Conservation (phyloP, 2,797 vertebrate genomes). For the Anniella stebbinsi region DNA sequence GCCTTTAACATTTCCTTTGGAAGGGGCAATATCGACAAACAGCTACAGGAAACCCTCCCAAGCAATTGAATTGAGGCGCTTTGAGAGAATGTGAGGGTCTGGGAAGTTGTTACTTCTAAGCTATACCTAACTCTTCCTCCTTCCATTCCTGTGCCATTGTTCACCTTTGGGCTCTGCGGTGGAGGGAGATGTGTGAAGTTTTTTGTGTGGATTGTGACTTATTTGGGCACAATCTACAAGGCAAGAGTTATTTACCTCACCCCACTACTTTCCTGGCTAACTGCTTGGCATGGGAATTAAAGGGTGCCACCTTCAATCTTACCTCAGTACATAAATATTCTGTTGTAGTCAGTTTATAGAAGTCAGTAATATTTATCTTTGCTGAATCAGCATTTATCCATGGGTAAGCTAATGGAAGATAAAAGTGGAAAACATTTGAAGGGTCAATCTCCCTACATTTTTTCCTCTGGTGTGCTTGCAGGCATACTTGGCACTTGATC, state of each 20-base stretch:
- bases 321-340: not conserved
- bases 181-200: not conserved
- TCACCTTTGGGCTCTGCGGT: not conserved
- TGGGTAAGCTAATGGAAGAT: not conserved
- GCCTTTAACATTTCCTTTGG: slow-evolving; percentile 16
- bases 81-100: not conserved
- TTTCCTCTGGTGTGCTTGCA: not conserved
- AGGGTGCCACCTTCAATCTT: not conserved
- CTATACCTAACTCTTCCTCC: not conserved
- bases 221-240: not conserved
- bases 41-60: not conserved
- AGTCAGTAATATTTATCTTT: not conserved
- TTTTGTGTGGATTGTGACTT: not conserved
- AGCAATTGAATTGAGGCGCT: not conserved
- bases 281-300: not conserved
- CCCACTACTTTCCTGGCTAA: not conserved
- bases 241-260: not conserved
- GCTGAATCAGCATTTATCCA: not conserved
- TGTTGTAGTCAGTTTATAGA: slow-evolving; percentile 3
- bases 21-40: not conserved
- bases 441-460: not conserved
- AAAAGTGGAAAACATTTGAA: not conserved
- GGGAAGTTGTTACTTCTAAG: not conserved
- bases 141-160: not conserved
- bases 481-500: not conserved